A percentile compares a stretch with the other conserved stretches of the same genome.
Evolutionary conservation across 2,797 vertebrate genomes (phyloP).

Genomic region (Luscinia luscinia): DNA sequence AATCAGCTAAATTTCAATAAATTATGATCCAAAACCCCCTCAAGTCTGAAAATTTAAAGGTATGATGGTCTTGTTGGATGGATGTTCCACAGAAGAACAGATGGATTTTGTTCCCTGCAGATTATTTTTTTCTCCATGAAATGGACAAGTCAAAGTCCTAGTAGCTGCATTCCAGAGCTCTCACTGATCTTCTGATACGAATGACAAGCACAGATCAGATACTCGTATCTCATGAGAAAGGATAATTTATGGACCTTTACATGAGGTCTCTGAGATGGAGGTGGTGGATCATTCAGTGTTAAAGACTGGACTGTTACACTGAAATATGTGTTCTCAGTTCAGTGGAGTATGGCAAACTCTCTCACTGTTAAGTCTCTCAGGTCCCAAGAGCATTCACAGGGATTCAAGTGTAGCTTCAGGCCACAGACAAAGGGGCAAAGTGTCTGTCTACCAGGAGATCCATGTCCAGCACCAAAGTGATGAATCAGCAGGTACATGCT

Average conservation of each 20-base stretch:
- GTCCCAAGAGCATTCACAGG: background rate
- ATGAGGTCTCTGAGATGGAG: background rate
- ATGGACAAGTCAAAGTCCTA: background rate
- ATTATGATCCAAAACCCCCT: background rate
- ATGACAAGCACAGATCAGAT: background rate
- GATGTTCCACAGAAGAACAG: background rate
- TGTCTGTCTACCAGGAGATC: background rate
- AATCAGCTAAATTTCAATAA: background rate
- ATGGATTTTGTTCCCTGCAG: background rate
- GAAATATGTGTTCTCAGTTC: background rate
- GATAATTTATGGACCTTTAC: background rate
- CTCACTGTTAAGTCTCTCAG: background rate
- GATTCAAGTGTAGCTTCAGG: background rate
- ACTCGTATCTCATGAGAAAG: background rate
- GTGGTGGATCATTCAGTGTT: background rate
- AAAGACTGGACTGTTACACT: background rate
- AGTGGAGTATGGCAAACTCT: background rate
- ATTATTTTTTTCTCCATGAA: background rate
- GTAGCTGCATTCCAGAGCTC: background rate
- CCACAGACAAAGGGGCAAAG: background rate
- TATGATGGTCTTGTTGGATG: background rate
- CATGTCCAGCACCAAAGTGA: background rate
- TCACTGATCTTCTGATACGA: background rate
- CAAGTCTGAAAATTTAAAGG: background rate
- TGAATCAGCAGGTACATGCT: background rate